Base-by-base conservation (phyloP, 2,113 vertebrate species). In the Toxotes chatareus region DNA sequence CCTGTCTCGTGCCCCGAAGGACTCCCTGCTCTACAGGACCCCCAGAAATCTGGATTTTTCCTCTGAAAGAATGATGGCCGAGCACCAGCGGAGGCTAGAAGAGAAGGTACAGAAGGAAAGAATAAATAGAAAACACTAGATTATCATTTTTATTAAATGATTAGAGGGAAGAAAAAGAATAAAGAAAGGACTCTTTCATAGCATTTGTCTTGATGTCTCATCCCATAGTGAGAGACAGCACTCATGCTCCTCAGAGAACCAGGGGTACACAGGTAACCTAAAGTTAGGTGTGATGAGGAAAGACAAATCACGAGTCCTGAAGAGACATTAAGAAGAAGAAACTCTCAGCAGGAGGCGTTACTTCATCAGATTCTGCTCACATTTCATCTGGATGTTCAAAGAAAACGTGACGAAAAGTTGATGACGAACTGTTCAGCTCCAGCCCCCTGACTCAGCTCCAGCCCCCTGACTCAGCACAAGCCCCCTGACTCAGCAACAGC, bases 31-130 rank as follows among this genome's bases (percentile, higher is more conserved):
- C 76, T 87, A 0, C 32, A 88, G n/a, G 94, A 94, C 91, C 77
- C 89, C 19, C 90, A 90, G 49, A 87, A 77, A 4, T 46, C 91
- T 3, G 88, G 91, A 68, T 95, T 93, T 74, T 92, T 91, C 61
- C 89, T 95, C 71, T 96, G 93, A 92, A 17, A 17, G 36, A 31
- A 38, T 0, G 49, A 77, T 0, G 19, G 49, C 14, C 8, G 8
- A 4, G 34, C 0, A 7, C 46, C 16, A 61, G 34, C 12, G 8
- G 31, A 53, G 77, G 64, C 17, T 19, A 10, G 44, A 47, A 3
- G 4, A 69, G 40, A 40, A 72, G 76, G 76, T 59, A 76, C 1
- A 82, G 57, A 23, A 21, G 51, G 40, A 70, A 14, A 13, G 16
- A 23, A 16, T 19, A 13, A 12, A 7, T 17, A 51, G 10, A 3